These are phyloP conservation scores for Drosophila pegasa DNA, from an alignment of 2,888 invertebrate genomes.

Conservation along the genomic window DNA sequence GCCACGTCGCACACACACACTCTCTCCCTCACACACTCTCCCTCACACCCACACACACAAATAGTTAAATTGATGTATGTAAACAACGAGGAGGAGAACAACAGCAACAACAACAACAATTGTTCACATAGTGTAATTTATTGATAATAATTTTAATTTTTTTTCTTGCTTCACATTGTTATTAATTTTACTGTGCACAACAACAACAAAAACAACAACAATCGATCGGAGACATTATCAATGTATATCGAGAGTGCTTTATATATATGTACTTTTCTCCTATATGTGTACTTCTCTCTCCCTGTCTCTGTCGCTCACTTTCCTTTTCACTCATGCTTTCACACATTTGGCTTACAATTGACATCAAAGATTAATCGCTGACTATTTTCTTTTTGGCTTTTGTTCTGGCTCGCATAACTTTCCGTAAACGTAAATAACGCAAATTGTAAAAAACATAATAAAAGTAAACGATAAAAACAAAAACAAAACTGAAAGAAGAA, in stretches of 20 bases:
- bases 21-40: slow-evolving; percentile 20
- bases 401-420: slow-evolving; percentile 69
- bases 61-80: slow-evolving; percentile 65
- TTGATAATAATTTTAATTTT: slow-evolving; percentile 75
- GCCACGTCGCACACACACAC: slow-evolving; percentile 21
- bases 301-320: slow-evolving; percentile 53
- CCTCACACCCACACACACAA: slow-evolving; percentile 25
- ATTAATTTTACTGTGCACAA: slow-evolving; percentile 58
- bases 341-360: slow-evolving; percentile 78
- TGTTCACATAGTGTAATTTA: slow-evolving; percentile 79
- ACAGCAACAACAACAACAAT: slow-evolving; percentile 44
- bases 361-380: slow-evolving; percentile 55
- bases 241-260: slow-evolving; percentile 34
- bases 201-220: slow-evolving; percentile 17
- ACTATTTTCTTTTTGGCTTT: slow-evolving; percentile 39
- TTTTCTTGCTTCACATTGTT: slow-evolving; percentile 64
- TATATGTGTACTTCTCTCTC: slow-evolving; percentile 47
- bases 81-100: slow-evolving; percentile 44
- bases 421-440: slow-evolving; percentile 75
- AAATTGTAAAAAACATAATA: slow-evolving; percentile 66
- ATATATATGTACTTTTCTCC: slow-evolving; percentile 10
- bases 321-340: slow-evolving; percentile 66
- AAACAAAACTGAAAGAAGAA: slow-evolving; percentile 11
- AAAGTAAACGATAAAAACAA: slow-evolving; percentile 7
- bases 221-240: slow-evolving; percentile 26